phyloP scores from a whole-genome alignment of 2,113 vertebrate genomes.

The Lophochroa leadbeateri region DNA sequence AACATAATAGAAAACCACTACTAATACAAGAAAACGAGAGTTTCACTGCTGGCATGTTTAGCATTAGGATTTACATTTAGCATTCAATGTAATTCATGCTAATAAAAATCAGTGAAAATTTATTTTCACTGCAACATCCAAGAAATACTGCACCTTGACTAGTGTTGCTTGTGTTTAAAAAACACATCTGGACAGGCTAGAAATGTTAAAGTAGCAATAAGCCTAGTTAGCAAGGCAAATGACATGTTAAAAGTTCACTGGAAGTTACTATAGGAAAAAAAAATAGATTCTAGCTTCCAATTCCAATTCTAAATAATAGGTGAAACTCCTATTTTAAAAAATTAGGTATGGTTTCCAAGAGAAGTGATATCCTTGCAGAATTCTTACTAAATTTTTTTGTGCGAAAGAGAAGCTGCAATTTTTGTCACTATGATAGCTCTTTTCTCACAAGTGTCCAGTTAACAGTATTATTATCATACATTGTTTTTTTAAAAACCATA shows the following conservation, averaged over 20 bases:
- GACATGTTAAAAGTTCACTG: not conserved
- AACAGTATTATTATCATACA: not conserved
- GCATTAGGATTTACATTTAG: not conserved
- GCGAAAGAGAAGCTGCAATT: not conserved
- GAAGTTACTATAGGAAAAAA: not conserved
- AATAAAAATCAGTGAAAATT: not conserved
- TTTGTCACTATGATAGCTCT: not conserved
- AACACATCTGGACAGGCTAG: not conserved
- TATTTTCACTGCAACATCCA: not conserved
- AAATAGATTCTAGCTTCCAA: not conserved
- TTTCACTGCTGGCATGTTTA: not conserved
- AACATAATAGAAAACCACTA: not conserved
- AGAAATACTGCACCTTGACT: not conserved
- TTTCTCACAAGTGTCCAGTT: not conserved
- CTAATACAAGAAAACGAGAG: not conserved
- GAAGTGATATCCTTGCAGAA: not conserved
- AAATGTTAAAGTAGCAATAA: not conserved
- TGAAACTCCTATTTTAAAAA: not conserved
- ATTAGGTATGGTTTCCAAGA: not conserved
- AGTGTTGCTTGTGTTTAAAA: not conserved
- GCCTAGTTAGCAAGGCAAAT: not conserved
- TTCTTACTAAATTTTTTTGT: not conserved
- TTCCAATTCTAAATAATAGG: not conserved
- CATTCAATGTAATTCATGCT: not conserved
- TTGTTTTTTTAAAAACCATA: not conserved